Base-by-base conservation (phyloP, 1,140 invertebrate genomes). In the Pseudomyrmex cubaensis region DNA sequence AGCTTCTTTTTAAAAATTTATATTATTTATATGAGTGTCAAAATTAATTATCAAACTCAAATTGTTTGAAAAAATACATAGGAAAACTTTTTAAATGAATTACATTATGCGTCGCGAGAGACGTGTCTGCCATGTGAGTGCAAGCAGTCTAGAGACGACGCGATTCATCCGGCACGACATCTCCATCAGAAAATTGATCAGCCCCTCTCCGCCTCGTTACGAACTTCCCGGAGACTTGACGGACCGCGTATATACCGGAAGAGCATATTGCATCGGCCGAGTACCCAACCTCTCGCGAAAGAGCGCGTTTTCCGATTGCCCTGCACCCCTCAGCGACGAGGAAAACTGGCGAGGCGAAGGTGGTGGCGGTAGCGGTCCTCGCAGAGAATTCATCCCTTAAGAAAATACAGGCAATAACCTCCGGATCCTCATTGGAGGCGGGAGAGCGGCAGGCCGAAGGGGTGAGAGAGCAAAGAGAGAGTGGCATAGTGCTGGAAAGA, bases 401-500 rank as follows among this genome's bases (percentile, higher is more conserved):
- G 92, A 94, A 93, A 93, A 93, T 93, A 93, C 92, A 93, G 91
- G 92, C 92, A 93, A 93, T 93, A 94, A 94, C 92, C 91, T 91
- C 86, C 84, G 88, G 89, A 93, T 92, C 90, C 84, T 92, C 89
- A 87, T 90, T 90, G 88, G 90, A 78, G 69, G 76, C 82, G 69
- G 82, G 83, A 85, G 83, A 63, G 48, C 74, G 84, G 66, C 83
- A 86, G 87, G 83, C 22, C 75, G 87, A 63, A 76, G 73, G 50
- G 84, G 85, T 78, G 86, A 87, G 66, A 85, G 80, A 82, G 77
- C 20, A 82, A 74, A 67, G 70, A 64, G 76, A 78, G 83, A 75
- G 87, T 70, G 57, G 83, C 74, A 84, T 61, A 74, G 87, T 67
- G 62, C 46, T 80, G 84, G 66, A 87, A 87, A 87, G 86, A 87